Conservation (phyloP, 1,140 invertebrate genomes). For the Brachionus calyciflorus region DNA sequence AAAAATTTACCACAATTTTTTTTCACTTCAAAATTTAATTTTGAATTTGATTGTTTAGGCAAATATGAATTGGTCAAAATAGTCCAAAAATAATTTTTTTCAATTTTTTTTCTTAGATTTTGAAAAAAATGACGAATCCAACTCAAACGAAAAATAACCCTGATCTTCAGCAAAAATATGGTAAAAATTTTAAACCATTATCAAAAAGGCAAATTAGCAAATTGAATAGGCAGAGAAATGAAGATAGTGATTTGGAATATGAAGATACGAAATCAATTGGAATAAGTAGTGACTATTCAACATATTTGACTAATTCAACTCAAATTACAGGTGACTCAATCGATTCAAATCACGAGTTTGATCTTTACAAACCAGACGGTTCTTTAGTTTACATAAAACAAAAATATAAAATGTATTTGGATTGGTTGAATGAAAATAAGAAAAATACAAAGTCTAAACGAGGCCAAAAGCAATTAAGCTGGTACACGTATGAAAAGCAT, state of each 20-base stretch:
- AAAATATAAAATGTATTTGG: conserved; percentile 40
- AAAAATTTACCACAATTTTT: no score
- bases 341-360: neutral
- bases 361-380: conserved; percentile 16
- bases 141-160: no score
- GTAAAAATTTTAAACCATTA: conserved; percentile 14
- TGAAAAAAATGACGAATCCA: no score
- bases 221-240: neutral
- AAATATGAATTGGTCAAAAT: no score
- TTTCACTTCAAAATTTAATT: no score
- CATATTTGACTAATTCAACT: neutral
- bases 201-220: conserved; percentile 27
- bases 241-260: neutral
- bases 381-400: conserved; percentile 30
- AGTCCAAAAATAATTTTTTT: no score
- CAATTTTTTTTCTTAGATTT: no score
- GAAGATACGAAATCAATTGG: conserved; percentile 4
- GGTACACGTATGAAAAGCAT: conserved; percentile 8
- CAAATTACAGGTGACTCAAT: neutral
- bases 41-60: no score
- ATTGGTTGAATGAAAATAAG: conserved; percentile 12
- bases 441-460: neutral
- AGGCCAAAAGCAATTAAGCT: neutral
- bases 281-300: conserved; percentile 13
- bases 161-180: no score